Evolutionary conservation across 2,888 invertebrate genomes (phyloP).

Genomic region (Chorisops tibialis): DNA sequence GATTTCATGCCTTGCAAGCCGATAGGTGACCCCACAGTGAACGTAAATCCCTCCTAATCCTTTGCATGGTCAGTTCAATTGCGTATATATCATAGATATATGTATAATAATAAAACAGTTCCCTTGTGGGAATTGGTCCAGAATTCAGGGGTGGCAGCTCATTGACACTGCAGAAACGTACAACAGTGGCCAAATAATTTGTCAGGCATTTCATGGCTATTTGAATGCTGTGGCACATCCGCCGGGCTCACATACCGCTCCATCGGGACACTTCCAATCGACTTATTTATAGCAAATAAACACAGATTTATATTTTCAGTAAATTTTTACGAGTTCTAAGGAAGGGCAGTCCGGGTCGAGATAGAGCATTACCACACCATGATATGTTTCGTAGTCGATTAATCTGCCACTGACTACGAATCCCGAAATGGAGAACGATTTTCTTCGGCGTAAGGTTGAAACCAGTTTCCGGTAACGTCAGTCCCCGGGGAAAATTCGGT

Average conservation of each 20-base stretch:
- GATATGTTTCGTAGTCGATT: conserved; percentile 24
- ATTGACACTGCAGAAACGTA: background rate
- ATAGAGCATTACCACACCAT: conserved; percentile 20
- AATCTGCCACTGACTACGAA: conserved; percentile 16
- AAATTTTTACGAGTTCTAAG: conserved; percentile 21
- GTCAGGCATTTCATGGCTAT: conserved; percentile 26
- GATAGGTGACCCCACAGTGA: background rate
- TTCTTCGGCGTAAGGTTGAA: background rate
- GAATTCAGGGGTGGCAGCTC: background rate
- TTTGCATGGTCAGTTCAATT: conserved; percentile 21
- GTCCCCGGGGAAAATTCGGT: background rate
- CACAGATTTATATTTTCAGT: conserved; percentile 29
- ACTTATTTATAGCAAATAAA: conserved; percentile 32
- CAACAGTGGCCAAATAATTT: conserved; percentile 25
- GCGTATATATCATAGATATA: background rate
- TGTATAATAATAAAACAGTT: conserved; percentile 16
- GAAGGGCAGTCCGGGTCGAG: background rate
- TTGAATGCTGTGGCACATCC: conserved; percentile 15
- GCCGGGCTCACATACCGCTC: background rate
- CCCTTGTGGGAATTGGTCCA: too few species aligned
- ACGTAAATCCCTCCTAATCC: conserved; percentile 4
- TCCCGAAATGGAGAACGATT: conserved; percentile 8
- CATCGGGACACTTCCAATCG: conserved; percentile 7
- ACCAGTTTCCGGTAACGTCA: background rate
- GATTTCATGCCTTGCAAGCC: background rate